Conservation (phyloP, 2,113 vertebrate genomes). For the Brachyhypopomus occidentalis region DNA sequence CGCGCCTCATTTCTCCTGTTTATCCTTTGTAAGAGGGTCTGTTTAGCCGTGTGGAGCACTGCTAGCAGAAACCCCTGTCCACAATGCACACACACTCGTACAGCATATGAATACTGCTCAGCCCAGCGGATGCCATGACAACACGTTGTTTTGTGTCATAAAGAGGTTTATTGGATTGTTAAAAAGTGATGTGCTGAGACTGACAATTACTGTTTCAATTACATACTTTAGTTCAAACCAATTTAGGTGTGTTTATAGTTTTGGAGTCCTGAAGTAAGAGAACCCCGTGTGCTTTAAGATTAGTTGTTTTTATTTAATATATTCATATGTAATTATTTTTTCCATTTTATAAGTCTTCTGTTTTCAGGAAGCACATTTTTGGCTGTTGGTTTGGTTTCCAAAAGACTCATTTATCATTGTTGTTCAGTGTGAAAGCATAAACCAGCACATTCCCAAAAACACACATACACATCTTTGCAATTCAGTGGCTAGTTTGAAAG, state of each 20-base stretch:
- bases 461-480: not conserved
- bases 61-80: conserved; percentile 1
- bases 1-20: conserved; percentile 70
- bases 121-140: conserved; percentile 17
- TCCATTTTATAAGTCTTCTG: too few relatives aligned
- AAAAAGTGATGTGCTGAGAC: not conserved
- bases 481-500: conserved; percentile 3
- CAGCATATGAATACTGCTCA: conserved; percentile 20
- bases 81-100: conserved; percentile 19
- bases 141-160: not conserved
- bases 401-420: not conserved
- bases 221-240: not conserved
- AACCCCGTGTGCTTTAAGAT: too few relatives aligned
- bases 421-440: not conserved
- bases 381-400: not conserved
- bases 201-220: conserved; percentile 14
- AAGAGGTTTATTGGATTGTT: conserved; percentile 3
- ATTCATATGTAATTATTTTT: too few relatives aligned
- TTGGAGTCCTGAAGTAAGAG: not conserved
- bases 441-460: not conserved
- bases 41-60: conserved; percentile 54
- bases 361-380: not conserved
- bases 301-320: too few relatives aligned
- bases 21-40: conserved; percentile 48
- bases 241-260: too few relatives aligned